Evolutionary conservation across 2,888 invertebrate genomes (phyloP).

Genomic region (Brachynemurus nebulosus): DNA sequence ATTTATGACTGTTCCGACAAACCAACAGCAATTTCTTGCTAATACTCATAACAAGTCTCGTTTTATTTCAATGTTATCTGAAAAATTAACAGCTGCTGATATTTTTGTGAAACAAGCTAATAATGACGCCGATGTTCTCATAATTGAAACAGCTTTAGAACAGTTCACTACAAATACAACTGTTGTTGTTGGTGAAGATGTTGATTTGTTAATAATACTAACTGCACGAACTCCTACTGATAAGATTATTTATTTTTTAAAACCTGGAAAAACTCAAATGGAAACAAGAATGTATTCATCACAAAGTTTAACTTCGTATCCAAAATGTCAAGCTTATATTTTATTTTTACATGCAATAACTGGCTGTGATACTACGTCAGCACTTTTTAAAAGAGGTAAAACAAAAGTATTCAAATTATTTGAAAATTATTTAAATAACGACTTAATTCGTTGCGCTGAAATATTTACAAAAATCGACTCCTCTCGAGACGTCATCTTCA

Average conservation of each 20-base stretch:
- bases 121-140: too few species aligned
- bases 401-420: neutral
- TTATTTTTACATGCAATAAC: too few species aligned
- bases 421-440: neutral
- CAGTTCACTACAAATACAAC: slow-evolving; percentile 16
- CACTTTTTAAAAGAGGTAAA: neutral
- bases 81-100: slow-evolving; percentile 21
- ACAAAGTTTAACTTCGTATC: too few species aligned
- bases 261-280: too few species aligned
- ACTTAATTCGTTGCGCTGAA: neutral
- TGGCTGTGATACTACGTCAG: neutral
- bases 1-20: too few species aligned
- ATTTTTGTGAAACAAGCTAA: too few species aligned
- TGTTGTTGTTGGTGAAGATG: too few species aligned
- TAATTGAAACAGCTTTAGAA: slow-evolving; percentile 20
- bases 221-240: neutral
- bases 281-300: too few species aligned
- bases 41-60: slow-evolving; percentile 24
- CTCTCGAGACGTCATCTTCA: neutral
- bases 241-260: neutral
- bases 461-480: neutral
- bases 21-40: slow-evolving; percentile 22
- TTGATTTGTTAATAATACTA: slow-evolving; percentile 18
- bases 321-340: too few species aligned
- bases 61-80: slow-evolving; percentile 21